A percentile compares a stretch with the other conserved stretches of the same genome.
These are phyloP conservation scores for Uropetala carovei DNA, from an alignment of 2,888 invertebrate species.

Conservation along the genomic window DNA sequence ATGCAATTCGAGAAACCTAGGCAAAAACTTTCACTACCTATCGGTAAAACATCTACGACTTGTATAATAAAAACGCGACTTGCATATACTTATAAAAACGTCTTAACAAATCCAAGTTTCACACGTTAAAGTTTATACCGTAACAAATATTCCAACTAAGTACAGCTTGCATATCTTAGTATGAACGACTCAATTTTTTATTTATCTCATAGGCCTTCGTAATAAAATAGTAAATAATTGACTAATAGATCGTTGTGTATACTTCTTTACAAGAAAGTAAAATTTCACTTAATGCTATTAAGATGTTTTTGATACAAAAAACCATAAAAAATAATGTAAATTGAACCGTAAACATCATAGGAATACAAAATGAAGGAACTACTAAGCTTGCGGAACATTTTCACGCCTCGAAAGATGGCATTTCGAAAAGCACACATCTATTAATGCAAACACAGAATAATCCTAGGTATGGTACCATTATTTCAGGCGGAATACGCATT, in stretches of 20 bases:
- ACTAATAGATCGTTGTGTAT: neutral
- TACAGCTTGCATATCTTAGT: no score
- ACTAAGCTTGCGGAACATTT: no score
- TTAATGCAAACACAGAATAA: neutral
- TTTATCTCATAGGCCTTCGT: no score
- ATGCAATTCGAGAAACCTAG: no score
- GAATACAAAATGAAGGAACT: no score
- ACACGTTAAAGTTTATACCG: no score
- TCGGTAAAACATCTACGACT: neutral
- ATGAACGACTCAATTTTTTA: no score
- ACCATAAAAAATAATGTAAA: neutral
- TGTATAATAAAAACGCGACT: neutral
- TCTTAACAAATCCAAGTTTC: neutral
- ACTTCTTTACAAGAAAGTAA: neutral
- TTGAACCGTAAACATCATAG: neutral
- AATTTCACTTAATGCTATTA: neutral
- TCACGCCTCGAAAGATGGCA: slow-evolving; percentile 13
- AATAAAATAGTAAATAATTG: no score
- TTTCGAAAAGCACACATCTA: neutral
- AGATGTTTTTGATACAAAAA: neutral
- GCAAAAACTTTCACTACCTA: no score
- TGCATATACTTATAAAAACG: neutral
- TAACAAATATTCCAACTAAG: no score
- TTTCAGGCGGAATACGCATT: neutral
- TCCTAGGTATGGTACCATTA: neutral